These are phyloP conservation scores for Megalopta genalis DNA, from an alignment of 1,140 invertebrate genomes.

Conservation along the genomic window DNA sequence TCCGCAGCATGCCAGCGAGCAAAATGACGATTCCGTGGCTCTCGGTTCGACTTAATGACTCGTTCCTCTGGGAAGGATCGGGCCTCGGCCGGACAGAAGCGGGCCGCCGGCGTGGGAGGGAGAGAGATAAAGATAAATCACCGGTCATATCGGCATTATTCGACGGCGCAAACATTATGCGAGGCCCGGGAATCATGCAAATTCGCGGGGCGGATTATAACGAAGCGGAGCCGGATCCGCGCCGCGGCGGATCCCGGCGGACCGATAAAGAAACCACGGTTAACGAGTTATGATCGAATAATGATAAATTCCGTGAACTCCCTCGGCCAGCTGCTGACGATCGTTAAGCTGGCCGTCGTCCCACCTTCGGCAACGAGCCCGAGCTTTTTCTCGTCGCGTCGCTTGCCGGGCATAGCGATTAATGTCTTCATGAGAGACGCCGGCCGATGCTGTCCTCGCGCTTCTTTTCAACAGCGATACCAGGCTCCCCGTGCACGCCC, in stretches of 20 bases:
- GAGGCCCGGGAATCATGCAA: constrained; percentile 49
- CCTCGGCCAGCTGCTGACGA: constrained; percentile 39
- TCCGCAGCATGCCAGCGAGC: no score
- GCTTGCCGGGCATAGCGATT: constrained; percentile 32
- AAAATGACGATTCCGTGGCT: no score
- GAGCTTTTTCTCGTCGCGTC: constrained; percentile 42
- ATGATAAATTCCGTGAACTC: constrained; percentile 52
- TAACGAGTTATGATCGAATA: constrained; percentile 60
- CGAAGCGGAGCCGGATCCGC: constrained; percentile 31
- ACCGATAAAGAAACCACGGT: constrained; percentile 42
- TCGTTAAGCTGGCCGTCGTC: constrained; percentile 30
- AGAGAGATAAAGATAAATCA: constrained; percentile 32
- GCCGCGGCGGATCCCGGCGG: constrained; percentile 2
- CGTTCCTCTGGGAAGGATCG: neutral
- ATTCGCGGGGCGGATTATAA: constrained; percentile 43
- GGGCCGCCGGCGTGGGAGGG: neutral
- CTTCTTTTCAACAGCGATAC: no score
- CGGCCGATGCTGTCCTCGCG: neutral
- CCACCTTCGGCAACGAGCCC: constrained; percentile 14
- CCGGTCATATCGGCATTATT: constrained; percentile 33
- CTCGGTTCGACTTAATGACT: constrained; percentile 21
- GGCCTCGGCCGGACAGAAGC: neutral
- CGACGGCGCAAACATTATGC: constrained; percentile 21
- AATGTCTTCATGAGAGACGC: constrained; percentile 52
- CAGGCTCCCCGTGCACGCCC: no score